Percentiles rank a stretch among this genome's conserved stretches.
These are phyloP conservation scores for Drymonia ruficornis DNA, from an alignment of 2,888 invertebrate species.

Conservation along the genomic window DNA sequence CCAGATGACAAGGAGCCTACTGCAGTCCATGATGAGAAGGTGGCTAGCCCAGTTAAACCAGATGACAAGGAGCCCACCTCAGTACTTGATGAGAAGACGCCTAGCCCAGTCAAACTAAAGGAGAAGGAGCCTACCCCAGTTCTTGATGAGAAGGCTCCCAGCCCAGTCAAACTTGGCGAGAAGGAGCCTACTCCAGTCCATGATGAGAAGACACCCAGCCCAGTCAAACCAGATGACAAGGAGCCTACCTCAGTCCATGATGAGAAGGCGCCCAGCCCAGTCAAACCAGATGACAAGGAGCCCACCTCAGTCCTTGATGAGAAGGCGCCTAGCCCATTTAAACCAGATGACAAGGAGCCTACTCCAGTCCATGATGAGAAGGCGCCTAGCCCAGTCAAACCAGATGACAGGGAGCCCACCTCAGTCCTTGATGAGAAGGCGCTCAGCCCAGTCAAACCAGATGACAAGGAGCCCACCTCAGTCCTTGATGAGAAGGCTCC, in stretches of 20 bases:
- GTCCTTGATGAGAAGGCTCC: neutral
- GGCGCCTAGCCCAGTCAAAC: conserved; percentile 6
- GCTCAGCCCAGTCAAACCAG: conserved; percentile 1
- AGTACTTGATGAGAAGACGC: conserved; percentile 8
- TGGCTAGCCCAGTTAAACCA: conserved; percentile 15
- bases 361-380: conserved; percentile 11
- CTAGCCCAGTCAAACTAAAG: conserved; percentile 5
- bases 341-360: conserved; percentile 7
- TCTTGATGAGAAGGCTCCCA: conserved; percentile 6
- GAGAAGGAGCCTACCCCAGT: conserved; percentile 13
- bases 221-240: conserved; percentile 9
- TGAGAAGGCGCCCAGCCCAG: conserved; percentile 15
- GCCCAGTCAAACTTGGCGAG: conserved; percentile 9
- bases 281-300: conserved; percentile 7
- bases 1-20: conserved; percentile 15
- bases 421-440: conserved; percentile 9
- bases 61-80: conserved; percentile 14
- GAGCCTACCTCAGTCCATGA: conserved; percentile 6
- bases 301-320: conserved; percentile 5
- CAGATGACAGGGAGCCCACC: conserved; percentile 9
- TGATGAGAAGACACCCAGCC: conserved; percentile 1
- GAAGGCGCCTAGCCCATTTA: conserved; percentile 8
- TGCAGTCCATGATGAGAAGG: conserved; percentile 8
- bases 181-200: conserved; percentile 9
- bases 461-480: neutral